These are phyloP conservation scores for Globicephala melas DNA, from an alignment of 2,113 vertebrate genomes.

Conservation along the genomic window DNA sequence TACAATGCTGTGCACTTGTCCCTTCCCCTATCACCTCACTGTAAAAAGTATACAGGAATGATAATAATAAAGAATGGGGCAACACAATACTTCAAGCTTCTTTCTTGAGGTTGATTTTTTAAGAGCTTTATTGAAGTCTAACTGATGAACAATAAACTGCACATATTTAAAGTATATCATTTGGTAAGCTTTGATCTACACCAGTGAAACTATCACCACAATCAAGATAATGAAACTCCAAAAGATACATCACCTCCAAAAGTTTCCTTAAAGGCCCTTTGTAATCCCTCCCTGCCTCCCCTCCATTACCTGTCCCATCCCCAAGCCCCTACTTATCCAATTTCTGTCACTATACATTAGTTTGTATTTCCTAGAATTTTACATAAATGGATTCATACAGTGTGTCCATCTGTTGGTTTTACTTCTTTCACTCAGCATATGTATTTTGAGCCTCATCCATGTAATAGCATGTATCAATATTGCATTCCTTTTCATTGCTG, in stretches of 20 bases:
- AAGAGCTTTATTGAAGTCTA: neutral
- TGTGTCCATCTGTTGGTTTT: neutral
- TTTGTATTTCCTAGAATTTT: neutral
- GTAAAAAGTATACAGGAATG: neutral
- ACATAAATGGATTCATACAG: neutral
- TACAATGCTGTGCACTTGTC: neutral
- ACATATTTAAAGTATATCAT: neutral
- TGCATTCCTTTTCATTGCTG: neutral
- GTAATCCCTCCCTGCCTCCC: neutral
- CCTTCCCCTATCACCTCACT: neutral
- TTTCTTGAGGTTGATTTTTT: neutral
- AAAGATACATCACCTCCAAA: neutral
- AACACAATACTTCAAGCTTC: neutral
- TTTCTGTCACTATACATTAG: neutral
- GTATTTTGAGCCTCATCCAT: neutral
- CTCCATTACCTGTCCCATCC: neutral
- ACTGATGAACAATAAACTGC: neutral
- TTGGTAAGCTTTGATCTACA: neutral
- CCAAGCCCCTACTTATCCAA: neutral
- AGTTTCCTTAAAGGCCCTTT: neutral
- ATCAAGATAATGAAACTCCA: neutral
- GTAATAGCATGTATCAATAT: neutral
- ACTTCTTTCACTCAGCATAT: neutral
- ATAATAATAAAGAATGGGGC: neutral
- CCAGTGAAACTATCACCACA: neutral